Evolutionary conservation across 2,888 invertebrate species (phyloP), one percentile per base, ranked within the genome.

Genomic region (Noctua janthina): DNA sequence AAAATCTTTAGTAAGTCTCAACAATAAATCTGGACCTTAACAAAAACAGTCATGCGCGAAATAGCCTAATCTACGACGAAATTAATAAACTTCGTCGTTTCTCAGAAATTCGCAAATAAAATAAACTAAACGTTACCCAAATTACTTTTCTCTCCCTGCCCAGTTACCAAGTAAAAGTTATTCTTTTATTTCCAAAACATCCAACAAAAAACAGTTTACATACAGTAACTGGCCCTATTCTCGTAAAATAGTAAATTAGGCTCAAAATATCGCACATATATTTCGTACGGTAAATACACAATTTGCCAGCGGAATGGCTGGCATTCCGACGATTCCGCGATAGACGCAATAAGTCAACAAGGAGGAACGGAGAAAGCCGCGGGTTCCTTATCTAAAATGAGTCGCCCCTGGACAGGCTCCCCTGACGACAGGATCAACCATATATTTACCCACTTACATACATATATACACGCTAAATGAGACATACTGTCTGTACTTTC

Each of bases 331-430:
- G 79, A 85, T 82, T 76, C 72, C 51, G 73, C 80, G 81, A 88
- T 86, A 88, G 75, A 79, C 82, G 88, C 84, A 84, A 87, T 89
- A 90, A 90, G 87, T 89, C 89, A 89, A 88, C 79, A 76, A 64
- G 77, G 59, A 87, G 78, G 39, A 80, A 83, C 73, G 74, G 71
- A 83, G 80, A 51, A 81, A 69, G 77, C 76, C 83, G 81, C 82
- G 79, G 83, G 81, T 71, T 62, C 66, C 90, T 91, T 91, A 91
- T 91, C 91, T 91, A 76, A 90, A 91, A 91, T 88, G 89, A 91
- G 88, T 84, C 74, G 89, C 90, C 91, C 76, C 84, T 88, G 90
- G 90, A 86, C 90, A 88, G 81, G 79, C 80, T 82, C 73, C 81
- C 81, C 75, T 84, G 86, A 84, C 84, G 83, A 87, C 86, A 74